These are phyloP conservation scores for Pogoniulus pusillus DNA, from an alignment of 2,797 vertebrate species.

Conservation along the genomic window DNA sequence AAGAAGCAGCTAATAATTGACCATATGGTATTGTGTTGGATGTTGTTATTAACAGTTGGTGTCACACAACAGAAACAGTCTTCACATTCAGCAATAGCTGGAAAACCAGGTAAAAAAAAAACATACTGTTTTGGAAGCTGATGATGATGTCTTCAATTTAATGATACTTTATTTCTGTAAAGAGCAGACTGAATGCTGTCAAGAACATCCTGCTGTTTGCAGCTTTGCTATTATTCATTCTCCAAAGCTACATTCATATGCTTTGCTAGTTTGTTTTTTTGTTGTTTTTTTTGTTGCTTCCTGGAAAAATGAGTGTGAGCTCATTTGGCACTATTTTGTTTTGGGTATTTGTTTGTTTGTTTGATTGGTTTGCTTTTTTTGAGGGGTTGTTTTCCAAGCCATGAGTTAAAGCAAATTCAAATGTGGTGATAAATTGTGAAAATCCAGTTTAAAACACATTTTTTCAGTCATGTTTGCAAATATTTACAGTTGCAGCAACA, in stretches of 20 bases:
- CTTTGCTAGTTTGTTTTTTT: background rate
- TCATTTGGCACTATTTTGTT: background rate
- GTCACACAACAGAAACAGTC: background rate
- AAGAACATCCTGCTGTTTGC: background rate
- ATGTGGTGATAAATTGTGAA: background rate
- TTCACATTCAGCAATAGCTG: background rate
- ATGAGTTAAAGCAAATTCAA: background rate
- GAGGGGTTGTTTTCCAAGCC: background rate
- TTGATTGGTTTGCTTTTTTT: no score
- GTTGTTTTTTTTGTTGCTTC: no score
- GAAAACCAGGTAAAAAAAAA: background rate
- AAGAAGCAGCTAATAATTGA: background rate
- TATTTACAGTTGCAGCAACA: background rate
- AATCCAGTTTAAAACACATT: background rate
- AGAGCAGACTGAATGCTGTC: background rate
- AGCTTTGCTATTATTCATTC: background rate
- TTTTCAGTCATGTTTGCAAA: background rate
- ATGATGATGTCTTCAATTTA: background rate
- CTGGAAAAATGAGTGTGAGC: background rate
- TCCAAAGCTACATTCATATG: background rate
- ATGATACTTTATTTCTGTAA: background rate
- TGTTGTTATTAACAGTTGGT: background rate
- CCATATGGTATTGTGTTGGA: background rate
- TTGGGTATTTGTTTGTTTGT: no score
- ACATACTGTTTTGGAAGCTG: background rate